These are phyloP conservation scores for Zaprionus obscuricornis DNA, from an alignment of 2,888 invertebrate genomes.

Conservation along the genomic window DNA sequence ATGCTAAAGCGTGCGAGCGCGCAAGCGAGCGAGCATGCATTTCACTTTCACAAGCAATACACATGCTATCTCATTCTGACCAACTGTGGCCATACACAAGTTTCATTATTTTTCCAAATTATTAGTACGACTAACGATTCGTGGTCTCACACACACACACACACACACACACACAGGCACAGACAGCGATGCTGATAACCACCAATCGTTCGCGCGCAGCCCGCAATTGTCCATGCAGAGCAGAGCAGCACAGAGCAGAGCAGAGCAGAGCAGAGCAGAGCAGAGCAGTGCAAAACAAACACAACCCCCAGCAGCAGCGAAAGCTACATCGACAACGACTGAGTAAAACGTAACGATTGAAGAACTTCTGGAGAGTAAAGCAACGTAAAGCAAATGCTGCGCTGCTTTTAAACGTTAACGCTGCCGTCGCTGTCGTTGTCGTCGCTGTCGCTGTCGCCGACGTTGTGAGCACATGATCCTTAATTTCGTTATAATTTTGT, in stretches of 20 bases:
- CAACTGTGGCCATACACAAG: constrained; percentile 36
- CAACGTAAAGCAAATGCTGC: no score
- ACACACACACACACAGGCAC: constrained; percentile 13
- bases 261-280: no score
- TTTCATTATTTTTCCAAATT: constrained; percentile 80
- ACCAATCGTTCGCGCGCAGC: constrained; percentile 74
- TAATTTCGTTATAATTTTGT: constrained; percentile 83
- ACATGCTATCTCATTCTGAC: constrained; percentile 39
- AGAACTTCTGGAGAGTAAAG: no score
- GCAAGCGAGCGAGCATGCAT: constrained; percentile 31
- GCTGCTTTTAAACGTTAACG: constrained; percentile 11
- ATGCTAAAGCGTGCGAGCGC: constrained; percentile 29
- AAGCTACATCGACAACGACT: constrained; percentile 12
- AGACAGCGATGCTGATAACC: constrained; percentile 43
- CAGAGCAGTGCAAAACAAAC: constrained; percentile 3
- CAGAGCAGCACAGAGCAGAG: constrained; percentile 20
- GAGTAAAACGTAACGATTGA: no score
- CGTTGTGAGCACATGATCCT: constrained; percentile 82
- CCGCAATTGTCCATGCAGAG: constrained; percentile 65
- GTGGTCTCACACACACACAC: constrained; percentile 64
- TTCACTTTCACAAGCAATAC: constrained; percentile 32
- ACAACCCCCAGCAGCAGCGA: constrained; percentile 40
- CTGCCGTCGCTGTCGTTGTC: constrained; percentile 12
- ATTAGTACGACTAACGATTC: constrained; percentile 81
- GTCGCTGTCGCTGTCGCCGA: constrained; percentile 29